Evolutionary conservation across 2,888 invertebrate species (phyloP).

Genomic region (Aplocera efformata): DNA sequence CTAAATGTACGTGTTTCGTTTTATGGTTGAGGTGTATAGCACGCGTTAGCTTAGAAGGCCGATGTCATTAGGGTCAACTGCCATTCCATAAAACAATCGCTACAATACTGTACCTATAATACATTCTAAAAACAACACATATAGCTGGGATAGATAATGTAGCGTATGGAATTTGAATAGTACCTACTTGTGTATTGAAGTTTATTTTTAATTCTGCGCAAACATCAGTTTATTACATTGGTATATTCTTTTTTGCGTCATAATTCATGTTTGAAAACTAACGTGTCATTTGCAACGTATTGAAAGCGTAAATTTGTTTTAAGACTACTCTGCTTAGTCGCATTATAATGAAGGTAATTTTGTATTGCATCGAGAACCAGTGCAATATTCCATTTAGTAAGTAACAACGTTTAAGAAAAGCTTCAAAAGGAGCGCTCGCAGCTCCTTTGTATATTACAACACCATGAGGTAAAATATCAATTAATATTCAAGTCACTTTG

Average conservation of each 20-base stretch:
- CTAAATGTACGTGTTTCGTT: slow-evolving; percentile 14
- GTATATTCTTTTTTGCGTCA: too few species aligned
- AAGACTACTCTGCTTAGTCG: not conserved
- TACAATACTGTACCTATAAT: not conserved
- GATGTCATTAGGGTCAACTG: slow-evolving; percentile 67
- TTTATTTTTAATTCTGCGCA: too few species aligned
- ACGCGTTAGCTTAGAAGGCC: slow-evolving; percentile 47
- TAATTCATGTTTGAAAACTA: too few species aligned
- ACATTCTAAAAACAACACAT: too few species aligned
- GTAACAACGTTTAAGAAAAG: slow-evolving; percentile 7
- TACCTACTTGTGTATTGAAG: too few species aligned
- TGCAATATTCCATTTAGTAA: slow-evolving; percentile 1
- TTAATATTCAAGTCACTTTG: slow-evolving; percentile 12
- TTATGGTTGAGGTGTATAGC: slow-evolving; percentile 21
- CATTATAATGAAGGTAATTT: not conserved
- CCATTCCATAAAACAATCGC: slow-evolving; percentile 34
- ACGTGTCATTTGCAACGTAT: too few species aligned
- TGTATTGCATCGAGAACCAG: not conserved
- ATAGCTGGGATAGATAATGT: too few species aligned
- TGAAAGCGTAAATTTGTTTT: too few species aligned
- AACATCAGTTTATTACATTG: too few species aligned
- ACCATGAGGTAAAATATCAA: slow-evolving; percentile 9
- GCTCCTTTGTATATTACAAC: slow-evolving; percentile 7
- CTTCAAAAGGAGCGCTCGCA: slow-evolving; percentile 15
- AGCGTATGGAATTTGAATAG: too few species aligned